Base-by-base conservation (phyloP, 2,888 invertebrate species). In the Fragum whitleyi region DNA sequence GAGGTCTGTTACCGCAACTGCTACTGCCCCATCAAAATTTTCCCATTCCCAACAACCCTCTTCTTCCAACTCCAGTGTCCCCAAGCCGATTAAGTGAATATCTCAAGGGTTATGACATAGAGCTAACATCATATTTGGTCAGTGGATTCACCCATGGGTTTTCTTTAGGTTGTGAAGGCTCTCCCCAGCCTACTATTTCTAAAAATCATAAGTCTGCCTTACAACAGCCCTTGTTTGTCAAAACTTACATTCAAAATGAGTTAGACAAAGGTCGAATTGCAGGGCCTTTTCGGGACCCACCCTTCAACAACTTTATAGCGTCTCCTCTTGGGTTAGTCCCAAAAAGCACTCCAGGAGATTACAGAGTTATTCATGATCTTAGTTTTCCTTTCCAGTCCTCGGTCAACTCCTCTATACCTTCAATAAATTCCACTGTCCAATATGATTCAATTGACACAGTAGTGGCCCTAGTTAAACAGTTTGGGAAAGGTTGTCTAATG, bases 361-460 rank as follows among this genome's bases (percentile, higher is more conserved):
- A 55, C 51, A 21, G 76, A 9, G n/a, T 81, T 0, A 81, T 77
- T 16, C 81, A 77, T 77, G 77, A 81, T 21, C 42, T 77, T 19
- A 76, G 76, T 9, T 80, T 51, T 55, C 74, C 74, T 0, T 72
- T 78, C 23, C 26, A 6, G 6, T 14, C 16, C 7, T 75, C 74
- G 0, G 55, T 78, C 0, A 74, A 81, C 51, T 11, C 39, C 53
- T 5, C n/a, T 3, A 77, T 74, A 39, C 53, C 55, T 23, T 68
- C 29, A 19, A 29, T 61, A 32, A 39, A 39, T 21, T 70, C 83
- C n/a, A 9, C 47, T 2, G 79, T 74, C 0, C 1, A 14, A 14
- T 77, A 83, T 67, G 80, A 83, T 53, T 55, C 55, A 5, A 80
- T 77, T 68, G 75, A 77, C 51, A 69, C 47, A n/a, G 67, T 80